phyloP scores from a whole-genome alignment of 2,888 invertebrate genomes.

The Polietes domitor region DNA sequence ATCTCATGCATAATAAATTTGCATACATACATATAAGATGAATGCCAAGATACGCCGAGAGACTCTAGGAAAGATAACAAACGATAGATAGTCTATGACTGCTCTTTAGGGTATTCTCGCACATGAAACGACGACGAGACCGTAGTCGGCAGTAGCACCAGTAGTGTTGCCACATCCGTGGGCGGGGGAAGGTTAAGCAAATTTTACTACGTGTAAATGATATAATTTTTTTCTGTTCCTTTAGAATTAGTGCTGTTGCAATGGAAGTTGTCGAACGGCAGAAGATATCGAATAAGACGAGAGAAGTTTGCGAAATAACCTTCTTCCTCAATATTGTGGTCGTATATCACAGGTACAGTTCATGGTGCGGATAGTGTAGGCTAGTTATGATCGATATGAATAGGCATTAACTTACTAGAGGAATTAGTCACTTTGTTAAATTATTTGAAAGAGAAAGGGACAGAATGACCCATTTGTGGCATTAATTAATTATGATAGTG shows the following conservation, averaged over 20 bases:
- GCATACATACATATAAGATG: conserved; percentile 46
- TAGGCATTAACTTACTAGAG: neutral
- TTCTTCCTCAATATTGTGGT: neutral
- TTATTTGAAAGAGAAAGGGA: no score
- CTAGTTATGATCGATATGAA: neutral
- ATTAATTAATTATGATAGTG: no score
- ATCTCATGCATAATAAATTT: conserved; percentile 71
- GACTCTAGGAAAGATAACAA: conserved; percentile 45
- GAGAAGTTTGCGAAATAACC: neutral
- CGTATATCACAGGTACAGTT: neutral
- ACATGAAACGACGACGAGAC: neutral
- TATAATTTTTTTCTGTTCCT: conserved; percentile 49
- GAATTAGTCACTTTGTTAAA: no score
- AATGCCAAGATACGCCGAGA: conserved; percentile 5
- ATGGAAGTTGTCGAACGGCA: neutral
- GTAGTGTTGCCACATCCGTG: neutral
- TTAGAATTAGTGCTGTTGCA: no score
- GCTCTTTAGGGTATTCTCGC: conserved; percentile 43
- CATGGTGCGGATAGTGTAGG: neutral
- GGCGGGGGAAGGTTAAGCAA: conserved; percentile 14
- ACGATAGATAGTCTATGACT: conserved; percentile 52
- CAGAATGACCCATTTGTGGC: no score
- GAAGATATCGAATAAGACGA: neutral
- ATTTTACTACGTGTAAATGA: conserved; percentile 59
- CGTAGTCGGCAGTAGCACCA: neutral